phyloP scores from a whole-genome alignment of 2,113 vertebrate genomes.

The Microcebus lehilahytsara region DNA sequence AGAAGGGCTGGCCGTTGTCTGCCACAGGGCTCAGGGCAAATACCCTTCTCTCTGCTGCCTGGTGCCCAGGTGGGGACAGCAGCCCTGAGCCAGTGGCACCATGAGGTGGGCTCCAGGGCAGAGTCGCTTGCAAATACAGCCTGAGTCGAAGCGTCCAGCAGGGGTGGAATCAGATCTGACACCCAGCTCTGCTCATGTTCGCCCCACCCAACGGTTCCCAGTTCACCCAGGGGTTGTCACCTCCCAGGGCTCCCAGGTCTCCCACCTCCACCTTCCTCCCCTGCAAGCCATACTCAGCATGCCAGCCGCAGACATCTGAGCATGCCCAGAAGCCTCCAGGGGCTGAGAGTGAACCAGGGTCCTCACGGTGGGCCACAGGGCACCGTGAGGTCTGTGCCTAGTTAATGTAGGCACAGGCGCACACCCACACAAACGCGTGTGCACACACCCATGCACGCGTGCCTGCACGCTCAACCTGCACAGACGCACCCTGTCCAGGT shows the following conservation, averaged over 20 bases:
- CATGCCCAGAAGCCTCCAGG: not conserved
- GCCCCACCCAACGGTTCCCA: not conserved
- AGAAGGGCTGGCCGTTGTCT: not conserved
- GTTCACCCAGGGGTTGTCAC: not conserved
- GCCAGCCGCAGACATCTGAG: not conserved
- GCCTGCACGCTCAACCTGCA: not conserved
- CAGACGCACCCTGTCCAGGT: not conserved
- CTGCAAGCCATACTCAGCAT: not conserved
- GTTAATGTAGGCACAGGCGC: rapidly evolving
- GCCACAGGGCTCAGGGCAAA: not conserved
- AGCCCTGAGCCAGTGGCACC: not conserved
- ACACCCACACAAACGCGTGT: not conserved
- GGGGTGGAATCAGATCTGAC: not conserved
- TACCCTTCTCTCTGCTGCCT: no score
- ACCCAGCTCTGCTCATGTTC: no score
- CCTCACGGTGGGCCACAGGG: not conserved
- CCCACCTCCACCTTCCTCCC: not conserved
- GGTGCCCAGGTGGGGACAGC: not conserved
- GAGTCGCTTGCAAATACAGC: not conserved
- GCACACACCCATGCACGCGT: rapidly evolving
- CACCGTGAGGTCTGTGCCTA: not conserved
- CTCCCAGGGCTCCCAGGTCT: not conserved
- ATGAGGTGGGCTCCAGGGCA: not conserved
- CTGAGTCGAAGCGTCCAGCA: no score
- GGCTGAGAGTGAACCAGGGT: no score